Evolutionary conservation across 2,888 invertebrate genomes (phyloP), one percentile per base, ranked within the genome.

Genomic region (Xestobium rufovillosum): DNA sequence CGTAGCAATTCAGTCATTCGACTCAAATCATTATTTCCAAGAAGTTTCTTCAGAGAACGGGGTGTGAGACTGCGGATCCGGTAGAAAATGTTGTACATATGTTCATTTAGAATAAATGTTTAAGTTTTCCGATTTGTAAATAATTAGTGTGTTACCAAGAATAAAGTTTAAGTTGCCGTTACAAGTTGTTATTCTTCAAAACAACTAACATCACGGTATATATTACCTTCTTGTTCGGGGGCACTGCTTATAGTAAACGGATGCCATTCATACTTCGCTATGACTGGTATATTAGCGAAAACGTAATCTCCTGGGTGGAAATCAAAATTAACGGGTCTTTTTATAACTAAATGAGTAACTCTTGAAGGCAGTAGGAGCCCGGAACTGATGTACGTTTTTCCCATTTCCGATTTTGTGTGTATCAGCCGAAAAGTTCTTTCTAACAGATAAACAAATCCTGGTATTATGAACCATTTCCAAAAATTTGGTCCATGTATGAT

Each of bases 201-300:
- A n/a, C n/a, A n/a, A n/a, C n/a, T n/a, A n/a, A n/a, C n/a, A n/a
- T n/a, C n/a, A n/a, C n/a, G n/a, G n/a, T n/a, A 9, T 9, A 23
- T 11, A 31, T 49, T 54, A 81, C 88, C 86, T 70, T 86, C 83
- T 60, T 90, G 84, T 62, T 95, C 94, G 0, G 95, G 95, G 4
- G 94, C 91, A 53, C 91, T 91, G 68, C 92, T 94, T 47, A 95
- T 85, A 1, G 95, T 95, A 57, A 96, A 94, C 0, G 95, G 94
- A 73, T 95, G 95, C 94, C 94, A 95, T 66, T 96, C 95, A 55
- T 89, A 89, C 38, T 79, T 78, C 1, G 95, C 92, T 41, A 95
- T 90, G 3, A 79, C 79, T 0, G 95, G 95, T 34, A 96, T 83
- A 56, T 91, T 89, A 0, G 94, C 83, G 57, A 90, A 95, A 23